Conservation (phyloP, 1,140 invertebrate genomes). For the Oedothorax gibbosus region DNA sequence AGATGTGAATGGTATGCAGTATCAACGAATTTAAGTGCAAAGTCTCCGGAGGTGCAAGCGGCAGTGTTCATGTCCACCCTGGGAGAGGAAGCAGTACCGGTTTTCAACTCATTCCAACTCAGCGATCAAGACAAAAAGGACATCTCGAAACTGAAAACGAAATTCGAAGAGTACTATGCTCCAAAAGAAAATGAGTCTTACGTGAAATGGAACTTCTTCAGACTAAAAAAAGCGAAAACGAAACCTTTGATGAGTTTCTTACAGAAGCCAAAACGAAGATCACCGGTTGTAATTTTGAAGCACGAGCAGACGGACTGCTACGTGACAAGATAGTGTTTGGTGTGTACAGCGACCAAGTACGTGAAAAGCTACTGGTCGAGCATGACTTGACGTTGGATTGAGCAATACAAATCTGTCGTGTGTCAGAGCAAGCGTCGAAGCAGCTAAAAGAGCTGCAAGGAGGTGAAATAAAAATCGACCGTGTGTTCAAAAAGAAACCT, state of each 20-base stretch:
- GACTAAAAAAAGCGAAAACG: not conserved
- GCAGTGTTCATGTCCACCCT: not conserved
- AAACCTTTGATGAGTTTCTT: conserved; percentile 12
- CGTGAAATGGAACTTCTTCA: not conserved
- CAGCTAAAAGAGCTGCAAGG: no score
- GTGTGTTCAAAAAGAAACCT: no score
- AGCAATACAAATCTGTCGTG: no score
- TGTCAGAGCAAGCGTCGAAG: no score
- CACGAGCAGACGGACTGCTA: not conserved
- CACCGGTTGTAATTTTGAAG: not conserved
- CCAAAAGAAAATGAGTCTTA: not conserved
- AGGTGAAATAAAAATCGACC: no score
- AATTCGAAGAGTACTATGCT: not conserved
- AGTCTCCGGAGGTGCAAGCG: not conserved
- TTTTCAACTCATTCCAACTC: not conserved
- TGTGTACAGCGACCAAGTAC: not conserved
- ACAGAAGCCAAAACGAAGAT: not conserved
- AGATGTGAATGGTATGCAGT: not conserved
- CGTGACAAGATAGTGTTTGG: not conserved
- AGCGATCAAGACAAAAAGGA: not conserved
- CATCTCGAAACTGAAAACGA: not conserved
- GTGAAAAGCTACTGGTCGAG: not conserved
- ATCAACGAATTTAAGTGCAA: not conserved
- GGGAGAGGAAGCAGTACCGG: not conserved
- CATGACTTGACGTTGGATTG: not conserved